Evolutionary conservation across 2,113 vertebrate species (phyloP), one percentile per base, ranked within the genome.

Genomic region (Uria aalge): DNA sequence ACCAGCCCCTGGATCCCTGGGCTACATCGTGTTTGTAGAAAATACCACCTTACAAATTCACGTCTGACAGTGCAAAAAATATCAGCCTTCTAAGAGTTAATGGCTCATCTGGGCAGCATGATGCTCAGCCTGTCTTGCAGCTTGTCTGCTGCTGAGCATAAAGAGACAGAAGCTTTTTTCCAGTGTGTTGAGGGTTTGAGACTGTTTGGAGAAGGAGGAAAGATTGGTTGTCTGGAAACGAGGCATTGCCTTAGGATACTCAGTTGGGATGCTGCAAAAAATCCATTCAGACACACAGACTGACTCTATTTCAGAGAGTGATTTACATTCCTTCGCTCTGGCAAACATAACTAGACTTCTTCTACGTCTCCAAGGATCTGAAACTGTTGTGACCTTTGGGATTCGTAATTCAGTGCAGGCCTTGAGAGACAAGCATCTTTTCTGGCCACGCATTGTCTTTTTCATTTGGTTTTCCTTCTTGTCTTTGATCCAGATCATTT

Each of bases 401-500:
- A 88, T 92, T 95, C 27, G 3, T 93, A 92, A 92, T 92, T 87
- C 47, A 80, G 16, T 34, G 36, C 78, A 91, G 78, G 45, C 63
- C 73, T 87, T 41, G 26, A 62, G 92, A 95, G 71, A 83, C 57
- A 80, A 90, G 40, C 74, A 67, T 82, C 47, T 94, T 91, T 96
- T 93, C 76, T 95, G 82, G 29, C 73, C 38, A 7, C 18, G 16
- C 8, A 21, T 76, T 90, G 72, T 71, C 68, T 81, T 78, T 78
- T 73, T 69, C 36, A 55, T 89, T 97, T 79, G 32, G n/a, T 92
- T 96, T 94, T 89, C 62, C 76, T 92, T 36, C 74, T 96, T 82
- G 50, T 77, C 88, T 95, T 95, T 94, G 60, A 95, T 92, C 74
- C 68, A 90, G 34, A 73, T 90, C 20, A 83, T 96, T 97, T 96